Conservation (phyloP, 2,113 vertebrate genomes). For the Pseudonaja textilis region DNA sequence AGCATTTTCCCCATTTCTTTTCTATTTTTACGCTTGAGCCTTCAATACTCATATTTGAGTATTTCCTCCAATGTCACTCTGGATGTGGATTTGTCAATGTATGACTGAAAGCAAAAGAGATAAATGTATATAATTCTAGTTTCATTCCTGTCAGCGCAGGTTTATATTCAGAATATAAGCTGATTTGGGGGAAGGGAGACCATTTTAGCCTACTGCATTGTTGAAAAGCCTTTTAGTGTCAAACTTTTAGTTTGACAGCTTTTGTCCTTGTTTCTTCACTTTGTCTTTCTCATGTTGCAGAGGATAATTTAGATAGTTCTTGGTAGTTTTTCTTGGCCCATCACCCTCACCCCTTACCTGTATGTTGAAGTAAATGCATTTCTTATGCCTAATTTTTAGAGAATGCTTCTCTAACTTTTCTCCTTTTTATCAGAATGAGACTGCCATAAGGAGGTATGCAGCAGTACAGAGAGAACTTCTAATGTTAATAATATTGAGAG, state of each 20-base stretch:
- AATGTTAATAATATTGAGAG: neutral
- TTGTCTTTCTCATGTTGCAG: neutral
- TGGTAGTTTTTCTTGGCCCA: neutral
- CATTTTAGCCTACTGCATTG: neutral
- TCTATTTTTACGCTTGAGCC: neutral
- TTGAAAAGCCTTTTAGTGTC: neutral
- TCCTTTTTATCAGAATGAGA: neutral
- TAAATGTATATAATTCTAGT: neutral
- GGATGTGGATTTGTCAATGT: neutral
- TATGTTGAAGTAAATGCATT: neutral
- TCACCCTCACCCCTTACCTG: neutral
- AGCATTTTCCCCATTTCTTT: neutral
- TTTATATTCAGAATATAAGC: slow-evolving; percentile 9
- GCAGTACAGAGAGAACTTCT: neutral
- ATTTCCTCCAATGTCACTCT: neutral
- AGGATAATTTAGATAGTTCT: neutral
- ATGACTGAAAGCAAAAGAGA: neutral
- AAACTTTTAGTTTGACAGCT: neutral
- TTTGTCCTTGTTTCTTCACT: neutral
- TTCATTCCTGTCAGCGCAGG: neutral
- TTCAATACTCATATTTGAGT: neutral
- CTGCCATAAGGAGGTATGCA: neutral
- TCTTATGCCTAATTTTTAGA: neutral
- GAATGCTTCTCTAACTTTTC: neutral
- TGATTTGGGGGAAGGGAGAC: neutral